Evolutionary conservation across 2,797 vertebrate species (phyloP), one percentile per base, ranked within the genome.

Genomic region (Xenopus petersii): DNA sequence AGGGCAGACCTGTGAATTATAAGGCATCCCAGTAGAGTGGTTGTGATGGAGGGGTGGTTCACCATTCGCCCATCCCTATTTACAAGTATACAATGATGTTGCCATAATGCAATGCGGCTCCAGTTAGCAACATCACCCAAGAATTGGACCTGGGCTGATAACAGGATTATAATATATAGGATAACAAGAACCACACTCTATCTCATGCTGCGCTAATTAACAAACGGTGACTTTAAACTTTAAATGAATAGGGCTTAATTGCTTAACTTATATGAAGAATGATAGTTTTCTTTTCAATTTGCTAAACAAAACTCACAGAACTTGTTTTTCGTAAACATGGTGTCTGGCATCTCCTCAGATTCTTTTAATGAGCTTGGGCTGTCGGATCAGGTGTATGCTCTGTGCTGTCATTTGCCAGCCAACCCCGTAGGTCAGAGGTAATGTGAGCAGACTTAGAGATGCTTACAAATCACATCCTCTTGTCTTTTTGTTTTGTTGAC

Each of bases 391-490:
- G 90, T 92, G 87, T 87, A 84, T 86, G 89, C 86, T 89, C 87
- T 88, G 87, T 84, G 88, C 90, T 92, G 91, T 91, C 90, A 92
- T 91, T 91, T 89, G 88, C 88, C 90, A 88, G 82, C 86, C 90
- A 89, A 91, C 88, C 88, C 90, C 85, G 80, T 77, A 84, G 91
- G 90, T 92, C 91, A 92, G 82, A 85, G 90, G 89, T 92, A 90
- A 90, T 85, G 85, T 81, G 85, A 91, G 88, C 85, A 87, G 82
- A 85, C 87, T 89, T 83, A 80, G 85, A 83, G 87, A 89, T 91
- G 90, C 91, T 92, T 93, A 93, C 91, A 89, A 92, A 93, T 93
- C 85, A 89, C 87, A 91, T 92, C 88, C 92, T 92, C 90, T 89
- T 90, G 90, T 91, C 91, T 93, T 86, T 91, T 89, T 89, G 88